A percentile compares a stretch with the other conserved stretches of the same genome.
Conservation (phyloP, 1,140 invertebrate genomes). For the Drosophila arizonae region DNA sequence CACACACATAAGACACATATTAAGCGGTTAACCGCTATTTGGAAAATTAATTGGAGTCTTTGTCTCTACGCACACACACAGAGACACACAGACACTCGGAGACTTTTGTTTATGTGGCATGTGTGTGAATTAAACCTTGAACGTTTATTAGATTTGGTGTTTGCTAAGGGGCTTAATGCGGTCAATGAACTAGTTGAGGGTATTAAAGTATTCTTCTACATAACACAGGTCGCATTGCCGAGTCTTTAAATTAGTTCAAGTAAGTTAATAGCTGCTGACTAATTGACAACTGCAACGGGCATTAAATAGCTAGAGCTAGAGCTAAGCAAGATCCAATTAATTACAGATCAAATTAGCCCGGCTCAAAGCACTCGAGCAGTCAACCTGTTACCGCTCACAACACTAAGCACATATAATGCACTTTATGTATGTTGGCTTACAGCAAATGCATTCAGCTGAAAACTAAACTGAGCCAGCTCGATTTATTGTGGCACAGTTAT, state of each 20-base stretch:
- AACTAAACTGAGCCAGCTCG: background rate
- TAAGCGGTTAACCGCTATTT: conserved; percentile 70
- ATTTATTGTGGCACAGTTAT: background rate
- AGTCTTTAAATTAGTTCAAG: conserved; percentile 10
- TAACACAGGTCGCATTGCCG: conserved; percentile 7
- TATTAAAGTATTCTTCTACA: conserved; percentile 7
- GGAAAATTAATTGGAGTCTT: conserved; percentile 72
- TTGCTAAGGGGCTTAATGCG: conserved; percentile 24
- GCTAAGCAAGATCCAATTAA: conserved; percentile 12
- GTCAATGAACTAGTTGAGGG: conserved; percentile 27
- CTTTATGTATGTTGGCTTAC: background rate
- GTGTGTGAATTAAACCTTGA: conserved; percentile 12
- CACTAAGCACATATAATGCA: conserved; percentile 5
- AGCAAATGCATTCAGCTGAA: conserved; percentile 3
- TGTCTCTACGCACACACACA: conserved; percentile 29
- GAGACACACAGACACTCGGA: conserved; percentile 29
- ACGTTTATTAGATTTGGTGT: conserved; percentile 46
- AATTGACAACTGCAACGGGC: conserved; percentile 12
- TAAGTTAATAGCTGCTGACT: conserved; percentile 16
- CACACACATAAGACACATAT: conserved; percentile 44
- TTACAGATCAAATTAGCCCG: background rate
- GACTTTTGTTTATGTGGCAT: conserved; percentile 2
- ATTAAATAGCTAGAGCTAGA: background rate
- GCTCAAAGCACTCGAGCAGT: conserved; percentile 4
- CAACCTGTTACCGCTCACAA: background rate